Percentiles rank a stretch among this genome's conserved stretches.
Evolutionary conservation across 2,888 invertebrate species (phyloP).

Genomic region (Pogonocherus hispidulus): DNA sequence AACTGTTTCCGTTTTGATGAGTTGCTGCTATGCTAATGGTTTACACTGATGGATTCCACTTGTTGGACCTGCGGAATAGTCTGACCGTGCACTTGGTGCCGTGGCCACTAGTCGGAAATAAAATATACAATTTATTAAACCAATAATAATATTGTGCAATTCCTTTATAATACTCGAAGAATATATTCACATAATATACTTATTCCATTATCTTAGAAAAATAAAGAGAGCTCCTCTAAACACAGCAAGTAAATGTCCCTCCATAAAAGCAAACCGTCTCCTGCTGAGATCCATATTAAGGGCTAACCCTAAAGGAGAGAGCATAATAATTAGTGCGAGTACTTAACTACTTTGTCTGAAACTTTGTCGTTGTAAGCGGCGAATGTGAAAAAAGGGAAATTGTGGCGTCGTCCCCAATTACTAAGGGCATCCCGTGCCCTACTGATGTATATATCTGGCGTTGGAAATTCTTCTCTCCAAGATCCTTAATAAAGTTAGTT

Average conservation of each 20-base stretch:
- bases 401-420: conserved; percentile 7
- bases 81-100: too few species aligned
- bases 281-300: background rate
- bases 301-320: background rate
- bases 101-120: too few species aligned
- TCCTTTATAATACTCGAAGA: too few species aligned
- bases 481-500: conserved; percentile 16
- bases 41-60: too few species aligned
- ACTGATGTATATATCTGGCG: background rate
- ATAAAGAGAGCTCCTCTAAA: too few species aligned
- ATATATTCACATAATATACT: too few species aligned
- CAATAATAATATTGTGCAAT: too few species aligned
- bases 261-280: background rate
- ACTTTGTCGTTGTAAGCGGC: conserved; percentile 4
- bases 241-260: background rate
- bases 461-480: background rate
- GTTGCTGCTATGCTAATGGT: too few species aligned
- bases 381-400: conserved; percentile 4
- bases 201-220: too few species aligned
- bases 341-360: conserved; percentile 6
- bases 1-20: too few species aligned
- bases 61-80: too few species aligned
- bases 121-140: too few species aligned
- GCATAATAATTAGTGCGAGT: conserved; percentile 4
- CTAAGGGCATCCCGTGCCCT: background rate